Percentiles rank a stretch among this genome's conserved stretches.
These are phyloP conservation scores for Sebastes hopkinsi DNA, from an alignment of 2,797 vertebrate genomes.

Conservation along the genomic window DNA sequence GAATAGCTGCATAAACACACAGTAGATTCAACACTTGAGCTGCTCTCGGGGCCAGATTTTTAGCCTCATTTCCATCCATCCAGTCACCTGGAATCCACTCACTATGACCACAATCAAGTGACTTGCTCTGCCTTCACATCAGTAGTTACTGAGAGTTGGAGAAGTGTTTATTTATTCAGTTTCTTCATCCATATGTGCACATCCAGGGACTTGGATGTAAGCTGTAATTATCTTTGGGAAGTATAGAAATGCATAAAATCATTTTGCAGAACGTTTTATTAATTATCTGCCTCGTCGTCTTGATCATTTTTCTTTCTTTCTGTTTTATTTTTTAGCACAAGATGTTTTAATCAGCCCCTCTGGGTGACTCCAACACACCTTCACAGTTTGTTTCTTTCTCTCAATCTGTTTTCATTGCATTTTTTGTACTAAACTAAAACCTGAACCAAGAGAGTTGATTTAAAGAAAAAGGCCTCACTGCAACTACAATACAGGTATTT, in stretches of 20 bases:
- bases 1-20: background rate
- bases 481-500: background rate
- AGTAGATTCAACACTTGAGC: background rate
- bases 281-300: background rate
- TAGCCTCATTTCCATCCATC: conserved; percentile 17
- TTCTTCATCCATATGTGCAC: background rate
- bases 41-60: background rate
- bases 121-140: background rate
- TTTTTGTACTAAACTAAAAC: background rate
- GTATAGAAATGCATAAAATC: background rate
- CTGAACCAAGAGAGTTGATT: background rate
- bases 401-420: background rate
- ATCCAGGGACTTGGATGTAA: background rate
- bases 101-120: background rate
- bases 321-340: background rate
- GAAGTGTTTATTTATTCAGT: background rate
- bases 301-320: background rate
- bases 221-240: background rate
- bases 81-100: background rate
- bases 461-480: background rate
- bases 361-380: background rate
- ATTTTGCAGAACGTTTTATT: background rate
- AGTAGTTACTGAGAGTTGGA: background rate
- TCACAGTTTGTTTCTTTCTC: background rate
- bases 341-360: background rate